Evolutionary conservation across 1,140 invertebrate species (phyloP).

Genomic region (Lepidurus apus): DNA sequence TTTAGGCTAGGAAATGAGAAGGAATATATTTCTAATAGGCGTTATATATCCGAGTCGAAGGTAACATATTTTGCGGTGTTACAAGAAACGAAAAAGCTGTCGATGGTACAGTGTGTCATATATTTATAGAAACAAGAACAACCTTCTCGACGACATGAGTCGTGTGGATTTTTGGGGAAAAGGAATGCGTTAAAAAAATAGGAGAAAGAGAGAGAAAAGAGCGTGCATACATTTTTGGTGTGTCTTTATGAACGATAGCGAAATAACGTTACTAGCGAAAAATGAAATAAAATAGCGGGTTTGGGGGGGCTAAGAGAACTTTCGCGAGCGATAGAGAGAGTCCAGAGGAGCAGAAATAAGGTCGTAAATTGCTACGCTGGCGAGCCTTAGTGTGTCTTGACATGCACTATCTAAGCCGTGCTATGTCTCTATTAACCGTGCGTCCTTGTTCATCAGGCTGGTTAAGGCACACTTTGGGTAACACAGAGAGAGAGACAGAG

Average conservation of each 20-base stretch:
- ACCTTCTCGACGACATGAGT: background rate
- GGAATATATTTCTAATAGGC: background rate
- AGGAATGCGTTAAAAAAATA: background rate
- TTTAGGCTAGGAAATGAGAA: background rate
- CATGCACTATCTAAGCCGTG: background rate
- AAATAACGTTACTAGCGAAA: background rate
- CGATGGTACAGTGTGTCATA: background rate
- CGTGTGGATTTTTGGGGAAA: background rate
- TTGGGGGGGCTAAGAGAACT: background rate
- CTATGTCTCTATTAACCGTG: background rate
- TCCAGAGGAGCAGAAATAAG: background rate
- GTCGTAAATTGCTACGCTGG: background rate
- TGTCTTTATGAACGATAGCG: slow-evolving; percentile 7
- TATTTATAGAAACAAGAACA: background rate
- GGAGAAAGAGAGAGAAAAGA: background rate
- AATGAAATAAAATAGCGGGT: background rate
- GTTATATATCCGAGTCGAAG: background rate
- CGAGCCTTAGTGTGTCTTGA: background rate
- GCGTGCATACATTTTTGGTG: background rate
- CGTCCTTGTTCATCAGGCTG: background rate
- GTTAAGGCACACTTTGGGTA: background rate
- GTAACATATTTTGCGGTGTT: background rate
- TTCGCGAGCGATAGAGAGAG: background rate
- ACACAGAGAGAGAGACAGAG: background rate
- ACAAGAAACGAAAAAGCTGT: background rate